These are phyloP conservation scores for Lagopus muta DNA, from an alignment of 2,113 vertebrate genomes.

Conservation along the genomic window DNA sequence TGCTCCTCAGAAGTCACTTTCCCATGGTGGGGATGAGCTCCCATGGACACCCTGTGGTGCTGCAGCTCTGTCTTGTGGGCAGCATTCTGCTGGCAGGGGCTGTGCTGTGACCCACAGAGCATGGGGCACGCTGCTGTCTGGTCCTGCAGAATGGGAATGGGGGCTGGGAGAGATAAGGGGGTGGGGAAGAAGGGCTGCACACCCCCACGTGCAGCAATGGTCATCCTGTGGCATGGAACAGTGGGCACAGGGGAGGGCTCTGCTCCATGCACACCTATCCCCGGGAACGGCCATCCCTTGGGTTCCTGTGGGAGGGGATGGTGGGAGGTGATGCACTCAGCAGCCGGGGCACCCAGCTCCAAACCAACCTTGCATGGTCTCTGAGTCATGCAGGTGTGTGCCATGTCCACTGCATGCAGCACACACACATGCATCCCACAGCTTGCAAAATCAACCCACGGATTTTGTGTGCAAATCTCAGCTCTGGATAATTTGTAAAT, in stretches of 20 bases:
- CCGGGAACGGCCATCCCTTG: not conserved
- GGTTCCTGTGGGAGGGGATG: not conserved
- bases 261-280: not conserved
- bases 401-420: fast-evolving
- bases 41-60: not conserved
- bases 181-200: fast-evolving
- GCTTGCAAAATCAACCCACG: fast-evolving
- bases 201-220: not conserved
- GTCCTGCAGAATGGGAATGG: not conserved
- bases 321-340: not conserved
- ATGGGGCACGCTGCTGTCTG: not conserved
- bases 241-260: not conserved
- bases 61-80: not conserved
- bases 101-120: not conserved
- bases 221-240: not conserved
- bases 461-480: not conserved
- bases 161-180: fast-evolving
- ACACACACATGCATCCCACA: fast-evolving
- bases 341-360: not conserved
- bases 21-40: not conserved
- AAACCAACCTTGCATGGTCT: fast-evolving
- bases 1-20: not conserved
- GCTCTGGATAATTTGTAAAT: constrained; percentile 8
- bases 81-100: not conserved
- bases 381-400: not conserved